Conservation (phyloP, 1,140 invertebrate species). For the Hypsibius dujardini region DNA sequence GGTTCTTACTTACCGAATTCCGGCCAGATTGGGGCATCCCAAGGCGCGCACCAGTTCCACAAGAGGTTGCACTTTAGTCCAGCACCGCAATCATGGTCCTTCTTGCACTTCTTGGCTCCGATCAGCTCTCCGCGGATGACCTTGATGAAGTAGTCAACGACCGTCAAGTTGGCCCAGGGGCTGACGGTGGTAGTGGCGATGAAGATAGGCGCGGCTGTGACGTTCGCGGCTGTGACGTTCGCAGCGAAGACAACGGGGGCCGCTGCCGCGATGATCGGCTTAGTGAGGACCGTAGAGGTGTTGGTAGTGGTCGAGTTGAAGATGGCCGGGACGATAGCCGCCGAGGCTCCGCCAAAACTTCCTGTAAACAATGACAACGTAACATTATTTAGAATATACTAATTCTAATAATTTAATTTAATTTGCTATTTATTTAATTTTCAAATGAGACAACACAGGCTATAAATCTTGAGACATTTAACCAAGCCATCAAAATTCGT, state of each 20-base stretch:
- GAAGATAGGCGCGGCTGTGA: neutral
- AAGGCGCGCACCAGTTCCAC: neutral
- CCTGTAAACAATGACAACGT: too few relatives aligned
- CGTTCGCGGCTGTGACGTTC: neutral
- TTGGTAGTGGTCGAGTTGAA: neutral
- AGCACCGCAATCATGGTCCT: neutral
- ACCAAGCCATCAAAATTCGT: too few relatives aligned
- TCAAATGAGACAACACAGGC: too few relatives aligned
- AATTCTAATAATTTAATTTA: too few relatives aligned
- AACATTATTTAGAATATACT: too few relatives aligned
- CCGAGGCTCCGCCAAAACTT: too few relatives aligned
- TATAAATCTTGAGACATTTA: too few relatives aligned
- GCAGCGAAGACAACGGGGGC: neutral
- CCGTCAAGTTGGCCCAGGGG: neutral
- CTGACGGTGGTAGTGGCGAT: neutral
- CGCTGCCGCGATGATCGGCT: neutral
- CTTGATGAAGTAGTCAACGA: conserved; percentile 12
- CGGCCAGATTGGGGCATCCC: neutral
- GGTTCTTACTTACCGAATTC: neutral
- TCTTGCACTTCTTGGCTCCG: conserved; percentile 4
- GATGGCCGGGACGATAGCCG: neutral
- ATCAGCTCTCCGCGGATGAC: neutral
- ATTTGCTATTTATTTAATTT: too few relatives aligned
- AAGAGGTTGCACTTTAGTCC: neutral
- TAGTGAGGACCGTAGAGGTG: neutral